phyloP scores from a whole-genome alignment of 2,113 vertebrate genomes.

The Axis porcinus region DNA sequence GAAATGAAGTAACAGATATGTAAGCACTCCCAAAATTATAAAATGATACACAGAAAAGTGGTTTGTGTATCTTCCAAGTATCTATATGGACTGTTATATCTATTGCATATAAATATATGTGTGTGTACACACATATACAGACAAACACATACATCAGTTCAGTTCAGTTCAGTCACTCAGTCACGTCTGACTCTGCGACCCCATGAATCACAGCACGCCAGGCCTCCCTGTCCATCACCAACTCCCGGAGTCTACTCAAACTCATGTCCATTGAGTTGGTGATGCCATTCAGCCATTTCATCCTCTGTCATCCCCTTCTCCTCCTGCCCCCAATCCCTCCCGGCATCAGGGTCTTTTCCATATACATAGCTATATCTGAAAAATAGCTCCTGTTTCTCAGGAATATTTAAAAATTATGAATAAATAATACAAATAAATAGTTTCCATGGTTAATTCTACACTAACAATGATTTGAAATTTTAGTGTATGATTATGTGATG shows the following conservation, averaged over 20 bases:
- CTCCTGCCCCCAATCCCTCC: neutral
- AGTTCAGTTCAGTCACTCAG: neutral
- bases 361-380: neutral
- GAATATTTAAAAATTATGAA: neutral
- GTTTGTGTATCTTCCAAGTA: neutral
- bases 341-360: neutral
- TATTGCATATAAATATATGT: neutral
- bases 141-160: neutral
- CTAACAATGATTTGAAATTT: neutral
- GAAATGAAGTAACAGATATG: neutral
- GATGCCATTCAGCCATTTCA: neutral
- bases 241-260: neutral
- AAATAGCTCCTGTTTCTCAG: neutral
- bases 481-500: neutral
- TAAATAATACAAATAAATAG: neutral
- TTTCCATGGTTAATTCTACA: neutral
- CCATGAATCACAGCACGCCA: fast-evolving
- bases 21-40: neutral
- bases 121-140: neutral
- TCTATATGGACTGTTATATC: neutral
- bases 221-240: neutral
- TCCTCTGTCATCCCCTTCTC: neutral
- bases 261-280: neutral
- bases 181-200: fast-evolving
- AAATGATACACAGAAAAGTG: neutral